A percentile compares a stretch with the other conserved stretches of the same genome.
Conservation (phyloP, 2,797 vertebrate genomes). For the Arrhamphus sclerolepis region DNA sequence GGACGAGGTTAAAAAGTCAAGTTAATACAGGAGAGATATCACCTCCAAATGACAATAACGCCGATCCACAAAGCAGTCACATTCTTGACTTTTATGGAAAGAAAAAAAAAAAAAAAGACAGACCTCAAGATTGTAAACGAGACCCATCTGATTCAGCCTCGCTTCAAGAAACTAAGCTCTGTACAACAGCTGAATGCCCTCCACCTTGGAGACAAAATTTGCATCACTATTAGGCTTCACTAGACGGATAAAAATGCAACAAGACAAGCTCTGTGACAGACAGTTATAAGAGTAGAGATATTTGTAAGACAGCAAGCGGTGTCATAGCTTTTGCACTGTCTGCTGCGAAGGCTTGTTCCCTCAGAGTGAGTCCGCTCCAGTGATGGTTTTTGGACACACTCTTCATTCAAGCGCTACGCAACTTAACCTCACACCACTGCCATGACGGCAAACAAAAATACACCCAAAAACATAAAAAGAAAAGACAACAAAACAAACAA, state of each 20-base stretch:
- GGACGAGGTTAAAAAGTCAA: too few relatives aligned
- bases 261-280: slow-evolving; percentile 16
- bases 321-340: slow-evolving; percentile 56
- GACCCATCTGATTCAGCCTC: too few relatives aligned
- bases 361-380: slow-evolving; percentile 92
- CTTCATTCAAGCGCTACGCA: slow-evolving; percentile 92
- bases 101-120: too few relatives aligned
- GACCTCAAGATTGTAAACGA: too few relatives aligned
- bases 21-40: too few relatives aligned
- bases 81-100: too few relatives aligned
- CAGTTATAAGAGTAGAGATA: slow-evolving; percentile 20
- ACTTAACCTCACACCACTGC: slow-evolving; percentile 59
- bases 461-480: slow-evolving; percentile 3
- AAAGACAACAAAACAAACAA: not conserved
- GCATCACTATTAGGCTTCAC: too few relatives aligned
- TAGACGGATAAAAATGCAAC: slow-evolving; percentile 18
- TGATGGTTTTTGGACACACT: slow-evolving; percentile 90
- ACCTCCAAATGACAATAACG: too few relatives aligned
- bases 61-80: too few relatives aligned
- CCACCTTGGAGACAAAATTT: too few relatives aligned
- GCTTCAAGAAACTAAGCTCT: too few relatives aligned
- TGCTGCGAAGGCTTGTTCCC: slow-evolving; percentile 80
- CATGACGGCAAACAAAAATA: slow-evolving; percentile 9
- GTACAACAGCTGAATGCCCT: not conserved
- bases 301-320: slow-evolving; percentile 20